phyloP scores from a whole-genome alignment of 2,113 vertebrate species.

The Otolemur garnettii region DNA sequence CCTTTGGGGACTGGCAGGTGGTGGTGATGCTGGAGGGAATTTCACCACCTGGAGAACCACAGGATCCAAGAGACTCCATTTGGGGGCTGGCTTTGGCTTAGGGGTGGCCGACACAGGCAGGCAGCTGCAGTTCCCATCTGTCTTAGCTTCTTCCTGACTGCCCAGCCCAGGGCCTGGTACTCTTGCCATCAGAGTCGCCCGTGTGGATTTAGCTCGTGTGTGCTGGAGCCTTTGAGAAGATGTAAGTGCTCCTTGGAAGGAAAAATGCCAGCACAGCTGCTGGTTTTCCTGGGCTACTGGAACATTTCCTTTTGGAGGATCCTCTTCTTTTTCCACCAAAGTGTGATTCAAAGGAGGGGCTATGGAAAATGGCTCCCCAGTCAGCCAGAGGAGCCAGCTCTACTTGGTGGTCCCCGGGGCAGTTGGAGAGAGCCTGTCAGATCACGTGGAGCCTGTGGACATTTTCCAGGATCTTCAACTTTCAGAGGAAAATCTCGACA shows the following conservation, averaged over 20 bases:
- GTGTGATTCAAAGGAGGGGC: not conserved
- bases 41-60: not conserved
- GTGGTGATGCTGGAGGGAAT: not conserved
- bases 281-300: not conserved
- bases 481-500: not conserved
- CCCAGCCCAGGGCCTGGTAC: too few species aligned
- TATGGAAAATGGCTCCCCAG: not conserved
- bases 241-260: not conserved
- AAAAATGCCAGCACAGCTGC: not conserved
- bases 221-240: not conserved
- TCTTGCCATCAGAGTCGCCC: not conserved
- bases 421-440: not conserved
- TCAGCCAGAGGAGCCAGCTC: not conserved
- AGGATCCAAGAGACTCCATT: rapidly evolving
- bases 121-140: too few species aligned
- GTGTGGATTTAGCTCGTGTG: rapidly evolving
- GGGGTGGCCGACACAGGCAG: rapidly evolving
- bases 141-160: not conserved
- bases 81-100: not conserved
- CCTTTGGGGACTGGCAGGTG: not conserved
- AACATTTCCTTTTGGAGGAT: not conserved
- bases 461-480: not conserved
- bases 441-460: not conserved
- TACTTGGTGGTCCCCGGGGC: not conserved
- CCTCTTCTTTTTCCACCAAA: not conserved